Percentiles rank a stretch among this genome's conserved stretches.
Evolutionary conservation across 2,113 vertebrate genomes (phyloP).

Genomic region (Alectura lathami): DNA sequence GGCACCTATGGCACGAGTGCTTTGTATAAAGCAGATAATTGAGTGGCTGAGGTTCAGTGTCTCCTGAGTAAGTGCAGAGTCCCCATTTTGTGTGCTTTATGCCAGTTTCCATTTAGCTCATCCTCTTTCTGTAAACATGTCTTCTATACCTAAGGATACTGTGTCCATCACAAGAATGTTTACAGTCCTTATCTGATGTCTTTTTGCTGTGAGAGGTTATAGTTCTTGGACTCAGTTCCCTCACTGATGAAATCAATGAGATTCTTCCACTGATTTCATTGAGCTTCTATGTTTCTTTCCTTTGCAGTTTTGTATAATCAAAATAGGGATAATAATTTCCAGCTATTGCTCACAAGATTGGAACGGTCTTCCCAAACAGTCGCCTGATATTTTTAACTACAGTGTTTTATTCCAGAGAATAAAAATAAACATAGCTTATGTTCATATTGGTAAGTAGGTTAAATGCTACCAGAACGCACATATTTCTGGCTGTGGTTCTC

Average conservation of each 20-base stretch:
- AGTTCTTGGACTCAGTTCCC: neutral
- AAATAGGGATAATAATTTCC: slow-evolving; percentile 17
- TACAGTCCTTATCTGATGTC: neutral
- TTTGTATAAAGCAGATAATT: neutral
- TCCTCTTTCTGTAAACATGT: neutral
- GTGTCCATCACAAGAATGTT: neutral
- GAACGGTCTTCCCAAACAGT: slow-evolving; percentile 19
- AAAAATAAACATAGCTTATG: neutral
- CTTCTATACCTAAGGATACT: neutral
- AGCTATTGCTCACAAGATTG: slow-evolving; percentile 32
- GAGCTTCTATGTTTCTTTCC: neutral
- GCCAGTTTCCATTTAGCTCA: neutral
- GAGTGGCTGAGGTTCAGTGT: neutral
- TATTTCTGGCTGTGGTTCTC: neutral
- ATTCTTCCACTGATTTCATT: slow-evolving; percentile 10
- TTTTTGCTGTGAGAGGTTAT: neutral
- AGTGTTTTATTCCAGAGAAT: neutral
- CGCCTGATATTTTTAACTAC: slow-evolving; percentile 31
- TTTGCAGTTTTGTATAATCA: neutral
- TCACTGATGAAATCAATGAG: neutral
- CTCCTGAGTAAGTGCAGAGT: neutral
- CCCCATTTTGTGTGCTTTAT: neutral
- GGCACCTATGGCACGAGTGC: neutral
- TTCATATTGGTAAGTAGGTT: neutral
- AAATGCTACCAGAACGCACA: neutral